Evolutionary conservation across 2,797 vertebrate genomes (phyloP).

Genomic region (Phoeniculus purpureus): DNA sequence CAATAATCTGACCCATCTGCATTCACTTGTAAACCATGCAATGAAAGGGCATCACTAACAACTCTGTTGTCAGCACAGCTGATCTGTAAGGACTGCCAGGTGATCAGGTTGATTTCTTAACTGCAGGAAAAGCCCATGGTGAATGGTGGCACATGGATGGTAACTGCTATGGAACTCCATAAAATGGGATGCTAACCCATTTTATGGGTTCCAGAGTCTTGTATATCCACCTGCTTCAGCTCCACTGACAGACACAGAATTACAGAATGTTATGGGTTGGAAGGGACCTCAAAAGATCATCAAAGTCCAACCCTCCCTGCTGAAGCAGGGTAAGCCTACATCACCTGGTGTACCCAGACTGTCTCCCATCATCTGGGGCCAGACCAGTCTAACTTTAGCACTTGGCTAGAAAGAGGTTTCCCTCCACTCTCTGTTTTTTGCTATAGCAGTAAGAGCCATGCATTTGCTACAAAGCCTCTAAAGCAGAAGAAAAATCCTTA

Average conservation of each 20-base stretch:
- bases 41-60: background rate
- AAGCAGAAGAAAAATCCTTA: background rate
- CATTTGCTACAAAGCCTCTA: background rate
- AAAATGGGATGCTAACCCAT: background rate
- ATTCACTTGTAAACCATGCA: background rate
- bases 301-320: too few species aligned
- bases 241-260: background rate
- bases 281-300: too few species aligned
- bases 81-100: background rate
- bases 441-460: background rate
- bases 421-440: background rate
- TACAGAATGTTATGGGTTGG: too few species aligned
- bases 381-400: background rate
- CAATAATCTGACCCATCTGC: background rate
- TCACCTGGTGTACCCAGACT: too few species aligned
- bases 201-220: background rate
- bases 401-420: background rate
- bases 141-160: rapidly evolving
- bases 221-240: background rate
- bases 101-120: background rate
- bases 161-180: background rate
- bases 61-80: background rate
- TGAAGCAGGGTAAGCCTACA: too few species aligned
- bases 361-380: too few species aligned
- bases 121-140: background rate